phyloP scores from a whole-genome alignment of 1,140 invertebrate species.

The Tetramorium alpestre region DNA sequence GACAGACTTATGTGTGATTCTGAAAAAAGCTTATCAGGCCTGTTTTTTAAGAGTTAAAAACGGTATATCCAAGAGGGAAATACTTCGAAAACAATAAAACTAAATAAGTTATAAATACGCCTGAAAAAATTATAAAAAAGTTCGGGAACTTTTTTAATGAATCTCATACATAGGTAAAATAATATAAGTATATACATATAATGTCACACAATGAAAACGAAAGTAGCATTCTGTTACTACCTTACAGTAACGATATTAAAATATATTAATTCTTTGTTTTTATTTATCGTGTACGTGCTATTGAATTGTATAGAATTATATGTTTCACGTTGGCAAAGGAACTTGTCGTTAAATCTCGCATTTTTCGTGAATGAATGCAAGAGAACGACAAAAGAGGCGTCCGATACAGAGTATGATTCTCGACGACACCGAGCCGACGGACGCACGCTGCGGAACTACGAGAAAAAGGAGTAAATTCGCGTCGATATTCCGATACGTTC shows the following conservation, averaged over 20 bases:
- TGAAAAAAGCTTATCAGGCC: no score
- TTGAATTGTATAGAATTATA: neutral
- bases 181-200: neutral
- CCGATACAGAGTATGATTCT: constrained; percentile 30
- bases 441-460: neutral
- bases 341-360: constrained; percentile 1
- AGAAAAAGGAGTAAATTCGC: constrained; percentile 47
- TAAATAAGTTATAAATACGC: no score
- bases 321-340: neutral
- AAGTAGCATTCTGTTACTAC: neutral
- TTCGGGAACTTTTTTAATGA: no score
- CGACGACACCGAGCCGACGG: constrained; percentile 14
- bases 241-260: neutral
- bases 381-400: neutral
- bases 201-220: neutral
- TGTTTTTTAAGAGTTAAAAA: no score
- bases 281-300: neutral
- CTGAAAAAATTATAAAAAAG: no score
- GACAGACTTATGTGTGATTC: no score
- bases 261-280: neutral
- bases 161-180: neutral
- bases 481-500: constrained; percentile 56
- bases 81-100: no score
- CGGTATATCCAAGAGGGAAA: no score
- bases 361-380: constrained; percentile 8